Evolutionary conservation across 2,888 invertebrate genomes (phyloP), one percentile per base, ranked within the genome.

Genomic region (Calameuta pallipes): DNA sequence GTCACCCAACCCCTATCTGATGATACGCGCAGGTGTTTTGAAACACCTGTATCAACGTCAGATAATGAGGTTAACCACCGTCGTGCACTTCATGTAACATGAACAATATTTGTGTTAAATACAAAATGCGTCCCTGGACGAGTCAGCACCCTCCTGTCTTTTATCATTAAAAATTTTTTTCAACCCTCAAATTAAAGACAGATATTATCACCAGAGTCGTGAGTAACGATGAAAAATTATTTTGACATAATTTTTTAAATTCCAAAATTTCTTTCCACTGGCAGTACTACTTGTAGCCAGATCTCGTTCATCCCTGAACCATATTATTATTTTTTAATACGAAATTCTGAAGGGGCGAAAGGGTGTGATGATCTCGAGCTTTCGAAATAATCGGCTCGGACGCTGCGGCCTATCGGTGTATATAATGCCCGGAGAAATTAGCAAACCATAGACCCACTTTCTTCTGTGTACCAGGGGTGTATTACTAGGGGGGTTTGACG

Each of bases 361-460:
- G 87, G 88, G 89, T 85, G 89, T 82, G 88, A 89, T 88, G 83
- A 83, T 84, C 81, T 85, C 82, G 80, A 81, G 82, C 80, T 83
- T 84, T 85, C 85, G 84, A 79, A 80, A 80, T 89, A 89, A 89
- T 89, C 89, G 87, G 85, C 85, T 89, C 83, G 84, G 84, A 85
- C 88, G 86, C 86, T 84, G 86, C 82, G 85, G 83, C 41, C 41
- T 56, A 56, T 56, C 84, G 84, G 33, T 76, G 33, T 37, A 15
- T 81, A 85, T 82, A 86, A 87, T 86, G 86, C 85, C 84, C 85
- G 3, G 85, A 87, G 87, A 89, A 90, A 89, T 90, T 89, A 89
- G 89, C 87, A 89, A 87, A 86, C 87, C 89, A 87, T 89, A 86
- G 85, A 87, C 83, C 82, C 82, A 81, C 78, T 79, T 56, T 56